These are phyloP conservation scores for Standfussiana lucernea DNA, from an alignment of 2,888 invertebrate species.

Conservation along the genomic window DNA sequence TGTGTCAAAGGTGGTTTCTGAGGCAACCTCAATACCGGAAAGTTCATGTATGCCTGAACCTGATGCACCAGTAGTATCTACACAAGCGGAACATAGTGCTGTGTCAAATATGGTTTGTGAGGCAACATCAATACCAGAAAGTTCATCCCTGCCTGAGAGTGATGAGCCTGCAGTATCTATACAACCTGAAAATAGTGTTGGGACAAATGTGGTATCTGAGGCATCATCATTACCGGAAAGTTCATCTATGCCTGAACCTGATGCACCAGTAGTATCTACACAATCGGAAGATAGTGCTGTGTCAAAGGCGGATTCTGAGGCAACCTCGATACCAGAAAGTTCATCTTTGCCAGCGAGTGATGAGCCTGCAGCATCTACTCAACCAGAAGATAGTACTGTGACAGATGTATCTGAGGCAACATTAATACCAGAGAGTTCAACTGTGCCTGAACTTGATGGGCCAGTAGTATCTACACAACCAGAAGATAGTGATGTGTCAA, in stretches of 20 bases:
- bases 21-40: constrained; percentile 28
- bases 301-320: constrained; percentile 18
- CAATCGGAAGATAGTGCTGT: constrained; percentile 7
- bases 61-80: constrained; percentile 26
- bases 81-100: background rate
- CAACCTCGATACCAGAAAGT: constrained; percentile 38
- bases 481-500: constrained; percentile 4
- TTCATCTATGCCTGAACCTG: constrained; percentile 45
- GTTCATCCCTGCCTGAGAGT: constrained; percentile 43
- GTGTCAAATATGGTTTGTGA: constrained; percentile 14
- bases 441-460: constrained; percentile 34
- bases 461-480: background rate
- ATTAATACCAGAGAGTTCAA: constrained; percentile 48
- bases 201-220: constrained; percentile 16
- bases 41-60: constrained; percentile 42
- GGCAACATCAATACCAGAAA: constrained; percentile 29
- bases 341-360: constrained; percentile 40
- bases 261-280: background rate
- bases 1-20: constrained; percentile 12
- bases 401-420: constrained; percentile 15
- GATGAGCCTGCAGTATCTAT: constrained; percentile 24
- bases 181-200: constrained; percentile 7
- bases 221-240: constrained; percentile 31
- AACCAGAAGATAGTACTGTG: background rate
- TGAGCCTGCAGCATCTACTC: background rate